Evolutionary conservation across 2,888 invertebrate species (phyloP).

Genomic region (Lepidochrysops patricia): DNA sequence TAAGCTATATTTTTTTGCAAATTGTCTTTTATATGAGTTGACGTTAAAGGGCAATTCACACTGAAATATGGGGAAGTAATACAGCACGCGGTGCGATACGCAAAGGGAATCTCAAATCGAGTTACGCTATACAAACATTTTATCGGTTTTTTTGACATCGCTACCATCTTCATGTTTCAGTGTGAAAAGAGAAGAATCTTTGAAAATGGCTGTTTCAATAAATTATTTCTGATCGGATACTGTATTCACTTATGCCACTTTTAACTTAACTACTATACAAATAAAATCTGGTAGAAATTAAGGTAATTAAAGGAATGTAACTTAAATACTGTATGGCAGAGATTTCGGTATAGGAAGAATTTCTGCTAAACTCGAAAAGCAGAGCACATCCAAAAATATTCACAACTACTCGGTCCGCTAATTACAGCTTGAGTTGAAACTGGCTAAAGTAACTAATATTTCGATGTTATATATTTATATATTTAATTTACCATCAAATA

Average conservation of each 20-base stretch:
- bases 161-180: no score
- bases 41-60: no score
- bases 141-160: no score
- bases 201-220: slow-evolving; percentile 13
- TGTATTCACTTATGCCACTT: not conserved
- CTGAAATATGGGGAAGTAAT: no score
- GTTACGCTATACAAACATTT: no score
- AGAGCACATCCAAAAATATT: not conserved
- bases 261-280: slow-evolving; percentile 18
- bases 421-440: not conserved
- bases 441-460: not conserved
- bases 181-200: no score
- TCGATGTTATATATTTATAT: no score
- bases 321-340: slow-evolving; percentile 73
- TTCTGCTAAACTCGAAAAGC: slow-evolving; percentile 34
- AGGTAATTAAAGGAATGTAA: slow-evolving; percentile 62
- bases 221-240: slow-evolving; percentile 17
- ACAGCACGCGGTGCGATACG: no score
- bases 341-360: slow-evolving; percentile 34
- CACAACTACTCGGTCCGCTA: not conserved
- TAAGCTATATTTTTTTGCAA: no score
- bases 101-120: no score
- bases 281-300: slow-evolving; percentile 50
- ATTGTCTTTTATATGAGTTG: no score
- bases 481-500: not conserved